Base-by-base conservation (phyloP, 2,888 invertebrate genomes). In the Epinotia brunnichana region DNA sequence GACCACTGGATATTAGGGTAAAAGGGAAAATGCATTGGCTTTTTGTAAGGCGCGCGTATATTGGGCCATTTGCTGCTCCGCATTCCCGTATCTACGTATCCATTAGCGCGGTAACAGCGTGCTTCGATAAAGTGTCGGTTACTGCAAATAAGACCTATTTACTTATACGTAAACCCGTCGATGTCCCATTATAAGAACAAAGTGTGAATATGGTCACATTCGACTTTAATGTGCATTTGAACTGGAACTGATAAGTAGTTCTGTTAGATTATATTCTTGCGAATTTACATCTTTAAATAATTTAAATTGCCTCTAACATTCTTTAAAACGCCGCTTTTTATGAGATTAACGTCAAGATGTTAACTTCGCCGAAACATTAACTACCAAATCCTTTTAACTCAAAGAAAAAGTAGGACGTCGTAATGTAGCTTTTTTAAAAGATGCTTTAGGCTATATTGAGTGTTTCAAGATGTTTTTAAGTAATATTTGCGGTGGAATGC, bases 11-110 rank as follows among this genome's bases (percentile, higher is more conserved):
- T 89, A 90, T 88, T 86, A 83, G 87, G 84, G 83, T 82, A 85
- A 84, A 86, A 86, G 85, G 85, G 86, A 86, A 85, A 89, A 90
- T 90, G 90, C 91, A 92, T 89, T 86, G 87, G 84, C 88, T 91
- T 91, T 91, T 90, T 90, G 90, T 92, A 90, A 91, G 90, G 87
- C 85, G 85, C 83, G 87, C 82, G 90, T 92, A 90, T 89, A 86
- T 86, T 82, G 81, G 79, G 85, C 86, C 88, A 68, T 72, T 68
- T 68, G 54, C 51, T 53, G 24, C 41, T 54, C 53, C 64, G 44
- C 41, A 15, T 41, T 66, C 29, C 53, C 68, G 57, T 72, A 59
- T 63, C 73, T 62, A 63, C 53, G 63, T 51, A 63, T 61, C 71
- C 72, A 68, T 68, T 73, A 72, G 56, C 48, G 72, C 17, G 41